Evolutionary conservation across 2,888 invertebrate species (phyloP).

Genomic region (Cecidostiba fungosa): DNA sequence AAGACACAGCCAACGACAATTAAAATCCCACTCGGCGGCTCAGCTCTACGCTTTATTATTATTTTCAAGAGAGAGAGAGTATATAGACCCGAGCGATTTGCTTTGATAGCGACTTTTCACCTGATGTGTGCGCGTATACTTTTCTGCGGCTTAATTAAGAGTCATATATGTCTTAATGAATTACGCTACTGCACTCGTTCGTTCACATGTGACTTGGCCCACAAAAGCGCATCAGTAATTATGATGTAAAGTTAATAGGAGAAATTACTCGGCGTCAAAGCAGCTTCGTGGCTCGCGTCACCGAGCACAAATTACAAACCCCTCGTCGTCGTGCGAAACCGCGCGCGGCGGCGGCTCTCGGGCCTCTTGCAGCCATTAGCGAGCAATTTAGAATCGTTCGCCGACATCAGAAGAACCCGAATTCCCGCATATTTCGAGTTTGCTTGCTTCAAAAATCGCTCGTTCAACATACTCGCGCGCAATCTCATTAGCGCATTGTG

Average conservation of each 20-base stretch:
- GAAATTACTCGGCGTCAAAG: constrained; percentile 71
- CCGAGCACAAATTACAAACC: constrained; percentile 73
- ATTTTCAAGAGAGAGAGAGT: constrained; percentile 29
- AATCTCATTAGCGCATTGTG: constrained; percentile 41
- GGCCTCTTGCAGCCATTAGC: constrained; percentile 69
- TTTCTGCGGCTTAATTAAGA: constrained; percentile 52
- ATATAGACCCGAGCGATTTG: constrained; percentile 46
- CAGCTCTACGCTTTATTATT: constrained; percentile 47
- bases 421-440: constrained; percentile 19
- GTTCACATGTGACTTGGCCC: constrained; percentile 66
- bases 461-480: constrained; percentile 19
- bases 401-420: constrained; percentile 72
- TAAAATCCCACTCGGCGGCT: constrained; percentile 49
- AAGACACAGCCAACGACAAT: constrained; percentile 54
- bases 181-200: constrained; percentile 24
- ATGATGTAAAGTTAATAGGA: constrained; percentile 70
- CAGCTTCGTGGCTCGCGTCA: constrained; percentile 70
- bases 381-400: constrained; percentile 74
- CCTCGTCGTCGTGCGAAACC: constrained; percentile 66
- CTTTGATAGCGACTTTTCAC: constrained; percentile 37
- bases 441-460: constrained; percentile 45
- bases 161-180: constrained; percentile 48
- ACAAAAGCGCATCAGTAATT: constrained; percentile 69
- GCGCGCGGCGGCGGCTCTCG: constrained; percentile 61
- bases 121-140: not conserved